These are phyloP conservation scores for Atethmia centrago DNA, from an alignment of 2,888 invertebrate genomes.

Conservation along the genomic window DNA sequence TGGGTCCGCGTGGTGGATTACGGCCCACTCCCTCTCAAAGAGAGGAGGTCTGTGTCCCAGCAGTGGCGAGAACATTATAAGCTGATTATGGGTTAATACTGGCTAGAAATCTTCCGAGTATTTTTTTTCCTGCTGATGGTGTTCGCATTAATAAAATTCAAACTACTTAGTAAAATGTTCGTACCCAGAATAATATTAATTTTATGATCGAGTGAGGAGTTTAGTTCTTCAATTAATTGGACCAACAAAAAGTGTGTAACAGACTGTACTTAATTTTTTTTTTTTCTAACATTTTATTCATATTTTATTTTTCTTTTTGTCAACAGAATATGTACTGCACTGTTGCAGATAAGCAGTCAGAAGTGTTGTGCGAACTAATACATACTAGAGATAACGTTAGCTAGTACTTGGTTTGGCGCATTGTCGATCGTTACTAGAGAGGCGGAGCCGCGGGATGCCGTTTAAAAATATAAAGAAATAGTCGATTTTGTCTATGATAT, in stretches of 20 bases:
- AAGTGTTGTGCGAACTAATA: conserved; percentile 80
- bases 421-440: conserved; percentile 76
- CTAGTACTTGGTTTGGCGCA: conserved; percentile 80
- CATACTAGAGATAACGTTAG: conserved; percentile 74
- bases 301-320: conserved; percentile 51
- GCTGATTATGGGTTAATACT: no score
- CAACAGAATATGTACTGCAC: conserved; percentile 77
- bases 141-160: no score
- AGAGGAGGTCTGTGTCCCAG: no score
- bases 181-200: background rate
- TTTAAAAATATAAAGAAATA: background rate
- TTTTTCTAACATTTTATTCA: background rate
- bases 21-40: no score
- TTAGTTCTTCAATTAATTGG: background rate
- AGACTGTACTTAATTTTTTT: background rate
- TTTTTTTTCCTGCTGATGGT: no score
- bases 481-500: conserved; percentile 62
- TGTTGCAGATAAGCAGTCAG: conserved; percentile 74
- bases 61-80: no score
- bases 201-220: background rate
- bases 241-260: background rate
- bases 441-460: conserved; percentile 51
- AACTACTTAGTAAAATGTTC: no score
- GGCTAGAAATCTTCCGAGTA: no score
- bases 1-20: no score